Conservation (phyloP, 2,113 vertebrate species). For the Tympanuchus pallidicinctus region DNA sequence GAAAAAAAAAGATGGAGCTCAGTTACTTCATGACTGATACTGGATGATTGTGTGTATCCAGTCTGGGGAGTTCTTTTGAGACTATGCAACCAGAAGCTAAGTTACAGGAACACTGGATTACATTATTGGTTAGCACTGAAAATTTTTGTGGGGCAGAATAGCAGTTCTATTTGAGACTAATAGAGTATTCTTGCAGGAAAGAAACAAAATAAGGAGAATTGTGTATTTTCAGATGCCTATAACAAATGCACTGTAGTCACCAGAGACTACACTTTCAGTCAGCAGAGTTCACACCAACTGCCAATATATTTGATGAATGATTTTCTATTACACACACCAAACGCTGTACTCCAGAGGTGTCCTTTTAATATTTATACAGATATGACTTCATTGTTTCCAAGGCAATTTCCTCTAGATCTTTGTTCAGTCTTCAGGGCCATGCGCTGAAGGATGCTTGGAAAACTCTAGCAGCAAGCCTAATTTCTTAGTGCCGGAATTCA, state of each 20-base stretch:
- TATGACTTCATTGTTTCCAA: conserved; percentile 23
- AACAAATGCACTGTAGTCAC: not conserved
- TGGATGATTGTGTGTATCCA: not conserved
- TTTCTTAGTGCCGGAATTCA: not conserved
- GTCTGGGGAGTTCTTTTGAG: not conserved
- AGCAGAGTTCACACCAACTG: not conserved
- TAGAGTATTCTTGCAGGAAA: not conserved
- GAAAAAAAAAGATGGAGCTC: not conserved
- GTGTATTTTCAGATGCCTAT: not conserved
- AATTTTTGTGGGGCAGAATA: conserved; percentile 12
- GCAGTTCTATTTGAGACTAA: not conserved
- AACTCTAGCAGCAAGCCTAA: not conserved
- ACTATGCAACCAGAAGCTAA: not conserved
- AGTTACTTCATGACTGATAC: not conserved
- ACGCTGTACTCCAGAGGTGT: conserved; percentile 14
- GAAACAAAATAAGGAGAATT: not conserved
- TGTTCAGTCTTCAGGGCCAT: not conserved
- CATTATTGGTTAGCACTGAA: not conserved
- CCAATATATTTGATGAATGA: not conserved
- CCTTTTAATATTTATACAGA: conserved; percentile 20
- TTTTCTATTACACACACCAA: not conserved
- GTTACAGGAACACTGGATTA: not conserved
- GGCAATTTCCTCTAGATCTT: not conserved
- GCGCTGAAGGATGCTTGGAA: not conserved
- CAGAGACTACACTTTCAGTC: not conserved